phyloP scores from a whole-genome alignment of 2,113 vertebrate genomes.

The Erinaceus europaeus region DNA sequence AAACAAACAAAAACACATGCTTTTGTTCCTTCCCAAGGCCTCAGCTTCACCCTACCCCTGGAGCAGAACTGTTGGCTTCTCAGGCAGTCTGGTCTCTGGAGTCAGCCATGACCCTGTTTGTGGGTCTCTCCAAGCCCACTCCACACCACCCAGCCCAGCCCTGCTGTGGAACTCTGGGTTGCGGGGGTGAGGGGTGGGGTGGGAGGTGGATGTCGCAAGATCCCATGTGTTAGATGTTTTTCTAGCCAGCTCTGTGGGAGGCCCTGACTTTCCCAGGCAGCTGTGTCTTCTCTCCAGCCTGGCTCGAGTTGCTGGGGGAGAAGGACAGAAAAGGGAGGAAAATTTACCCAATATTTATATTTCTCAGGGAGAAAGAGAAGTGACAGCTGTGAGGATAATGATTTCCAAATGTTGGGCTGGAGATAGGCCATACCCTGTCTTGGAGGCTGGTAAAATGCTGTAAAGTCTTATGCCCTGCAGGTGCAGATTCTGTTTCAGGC shows the following conservation, averaged over 20 bases:
- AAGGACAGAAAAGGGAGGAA: background rate
- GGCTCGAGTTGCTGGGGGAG: background rate
- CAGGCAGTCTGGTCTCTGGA: background rate
- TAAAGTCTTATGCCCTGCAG: fast-evolving
- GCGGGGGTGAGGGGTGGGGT: background rate
- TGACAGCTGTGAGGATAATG: slow-evolving; percentile 29
- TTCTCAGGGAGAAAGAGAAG: slow-evolving; percentile 26
- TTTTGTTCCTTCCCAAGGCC: background rate
- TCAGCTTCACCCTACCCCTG: background rate
- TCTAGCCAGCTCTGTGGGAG: background rate
- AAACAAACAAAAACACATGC: too few species aligned
- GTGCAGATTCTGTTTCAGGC: background rate
- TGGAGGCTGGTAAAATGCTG: background rate
- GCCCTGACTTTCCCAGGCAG: slow-evolving; percentile 16
- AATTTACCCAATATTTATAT: background rate
- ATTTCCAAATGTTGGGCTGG: background rate
- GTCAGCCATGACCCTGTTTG: background rate
- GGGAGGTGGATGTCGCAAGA: background rate
- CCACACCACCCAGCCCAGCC: background rate
- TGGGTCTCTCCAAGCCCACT: background rate
- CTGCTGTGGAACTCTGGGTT: slow-evolving; percentile 9
- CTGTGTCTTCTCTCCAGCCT: slow-evolving; percentile 21
- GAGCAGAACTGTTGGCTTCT: background rate
- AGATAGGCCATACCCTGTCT: background rate
- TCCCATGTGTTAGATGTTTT: background rate